These are phyloP conservation scores for Plagodis pulveraria DNA, from an alignment of 2,888 invertebrate genomes.

Conservation along the genomic window DNA sequence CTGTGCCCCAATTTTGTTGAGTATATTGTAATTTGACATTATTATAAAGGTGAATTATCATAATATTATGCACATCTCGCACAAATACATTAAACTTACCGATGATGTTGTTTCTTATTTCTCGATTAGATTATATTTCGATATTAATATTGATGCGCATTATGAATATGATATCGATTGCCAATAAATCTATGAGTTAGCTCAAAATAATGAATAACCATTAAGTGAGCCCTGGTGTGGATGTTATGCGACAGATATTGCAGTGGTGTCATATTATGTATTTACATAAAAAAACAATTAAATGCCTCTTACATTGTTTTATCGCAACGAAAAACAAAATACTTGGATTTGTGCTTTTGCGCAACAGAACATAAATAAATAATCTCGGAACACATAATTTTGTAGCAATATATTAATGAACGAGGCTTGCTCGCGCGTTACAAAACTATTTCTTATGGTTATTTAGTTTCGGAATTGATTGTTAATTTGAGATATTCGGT, in stretches of 20 bases:
- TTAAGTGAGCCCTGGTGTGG: conserved; percentile 7
- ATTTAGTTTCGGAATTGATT: conserved; percentile 19
- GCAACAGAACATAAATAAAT: conserved; percentile 44
- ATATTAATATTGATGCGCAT: conserved; percentile 16
- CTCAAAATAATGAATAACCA: conserved; percentile 20
- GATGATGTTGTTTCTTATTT: conserved; percentile 2
- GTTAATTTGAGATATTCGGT: conserved; percentile 11
- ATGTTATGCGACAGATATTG: conserved; percentile 21
- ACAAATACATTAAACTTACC: conserved; percentile 6
- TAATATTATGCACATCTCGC: background rate
- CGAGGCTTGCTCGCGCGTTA: conserved; percentile 41
- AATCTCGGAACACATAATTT: conserved; percentile 40
- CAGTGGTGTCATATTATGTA: conserved; percentile 24
- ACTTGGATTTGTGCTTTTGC: conserved; percentile 32
- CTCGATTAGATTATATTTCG: conserved; percentile 3
- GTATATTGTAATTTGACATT: conserved; percentile 34
- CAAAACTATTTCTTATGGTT: conserved; percentile 39
- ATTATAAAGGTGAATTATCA: conserved; percentile 24
- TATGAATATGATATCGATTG: conserved; percentile 17
- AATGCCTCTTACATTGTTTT: conserved; percentile 35
- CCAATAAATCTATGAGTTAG: conserved; percentile 19
- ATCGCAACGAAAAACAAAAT: conserved; percentile 36
- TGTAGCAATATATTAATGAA: conserved; percentile 44
- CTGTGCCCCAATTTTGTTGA: conserved; percentile 47
- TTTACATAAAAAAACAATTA: conserved; percentile 40